Conservation (phyloP, 64 coral and sea anemone genomes). For the Porites lutea region DNA sequence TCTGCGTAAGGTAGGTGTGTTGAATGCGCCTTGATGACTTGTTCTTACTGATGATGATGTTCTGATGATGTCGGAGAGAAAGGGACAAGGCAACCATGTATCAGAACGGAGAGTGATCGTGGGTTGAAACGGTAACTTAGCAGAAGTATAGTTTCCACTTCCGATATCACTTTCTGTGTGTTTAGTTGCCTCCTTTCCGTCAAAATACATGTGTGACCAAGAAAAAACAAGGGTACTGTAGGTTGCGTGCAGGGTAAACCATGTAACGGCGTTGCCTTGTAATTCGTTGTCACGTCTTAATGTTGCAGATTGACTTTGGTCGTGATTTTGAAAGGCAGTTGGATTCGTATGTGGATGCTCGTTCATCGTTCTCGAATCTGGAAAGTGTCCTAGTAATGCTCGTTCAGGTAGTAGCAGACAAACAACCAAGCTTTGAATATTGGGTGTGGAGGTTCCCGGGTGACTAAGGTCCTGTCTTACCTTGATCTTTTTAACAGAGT, state of each 20-base stretch:
- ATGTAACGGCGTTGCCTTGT: no score
- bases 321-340: constrained; percentile 99
- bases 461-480: neutral
- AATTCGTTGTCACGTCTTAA: neutral
- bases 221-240: no score
- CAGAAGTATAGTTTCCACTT: no score
- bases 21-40: neutral
- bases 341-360: constrained; percentile 93
- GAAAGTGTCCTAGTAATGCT: constrained; percentile 89
- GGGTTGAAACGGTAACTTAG: no score
- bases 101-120: no score
- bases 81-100: no score
- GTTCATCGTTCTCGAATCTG: constrained; percentile 94
- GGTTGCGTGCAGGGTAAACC: no score
- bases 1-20: constrained; percentile 71
- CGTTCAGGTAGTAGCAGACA: constrained; percentile 64
- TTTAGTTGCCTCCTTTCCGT: no score
- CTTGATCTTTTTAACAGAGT: constrained; percentile 57
- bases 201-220: no score
- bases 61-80: neutral
- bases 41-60: neutral
- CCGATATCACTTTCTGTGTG: no score
- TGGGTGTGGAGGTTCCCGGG: no score
- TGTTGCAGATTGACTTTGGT: constrained; percentile 88
- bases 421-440: neutral